Evolutionary conservation across 1,140 invertebrate species (phyloP), one percentile per base, ranked within the genome.

Genomic region (Popillia japonica): DNA sequence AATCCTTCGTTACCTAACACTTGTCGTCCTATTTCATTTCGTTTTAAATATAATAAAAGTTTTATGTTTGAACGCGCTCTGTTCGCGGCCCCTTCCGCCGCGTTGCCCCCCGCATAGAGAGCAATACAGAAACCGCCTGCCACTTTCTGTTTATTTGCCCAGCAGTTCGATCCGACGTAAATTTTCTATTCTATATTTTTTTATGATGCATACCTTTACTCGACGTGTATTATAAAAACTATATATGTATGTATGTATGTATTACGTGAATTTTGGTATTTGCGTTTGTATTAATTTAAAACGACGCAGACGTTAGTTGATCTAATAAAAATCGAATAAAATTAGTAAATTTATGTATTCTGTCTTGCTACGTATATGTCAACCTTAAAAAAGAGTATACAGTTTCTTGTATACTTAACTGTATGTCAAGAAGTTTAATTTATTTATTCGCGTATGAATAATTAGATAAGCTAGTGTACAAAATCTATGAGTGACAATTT

Each of bases 21-120:
- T 48, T 48, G 44, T 48, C 44, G 44, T 48, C 44, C 44, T 48
- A 48, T 48, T 48, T 48, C 44, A 48, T 48, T 48, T 48, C 44
- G 44, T 48, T 48, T 48, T 11, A 48, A 48, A 48, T 48, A 48
- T 48, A 48, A 48, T 48, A 48, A 48, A 48, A 48, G 44, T 48
- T 48, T 48, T 48, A 48, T 48, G 44, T 48, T 48, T n/a, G 44
- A n/a, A n/a, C 44, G 44, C 44, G 44, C 9, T 48, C 44, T 48
- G 44, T 48, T 48, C 44, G 10, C n/a, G 10, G n/a, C 10, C 44
- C 44, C 10, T 11, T 11, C 10, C 44, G 3, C 44, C 10, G 10
- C 44, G 10, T 2, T 11, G 10, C 44, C 44, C 9, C n/a, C 44
- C 44, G 44, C 10, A 9, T 48, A 48, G 10, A 4, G 44, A 6